Base-by-base conservation (phyloP, 2,797 vertebrate genomes). In the Gouania willdenowi region DNA sequence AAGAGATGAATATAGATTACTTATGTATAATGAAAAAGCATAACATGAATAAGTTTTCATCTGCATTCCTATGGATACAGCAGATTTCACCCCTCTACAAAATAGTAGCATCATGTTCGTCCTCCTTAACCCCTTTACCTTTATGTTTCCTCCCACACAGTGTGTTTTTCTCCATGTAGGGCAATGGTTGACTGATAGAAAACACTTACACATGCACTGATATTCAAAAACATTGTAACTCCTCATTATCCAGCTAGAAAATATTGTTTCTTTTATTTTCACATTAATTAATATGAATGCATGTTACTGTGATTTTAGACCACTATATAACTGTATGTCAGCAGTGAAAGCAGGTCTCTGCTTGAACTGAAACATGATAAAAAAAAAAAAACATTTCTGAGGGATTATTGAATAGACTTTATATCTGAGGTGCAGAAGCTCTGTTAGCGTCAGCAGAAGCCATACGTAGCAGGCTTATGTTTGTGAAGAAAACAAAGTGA, bases 401-500 rank as follows among this genome's bases (percentile, higher is more conserved):
- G 77, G 54, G 58, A 25, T 61, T 57, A 56, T 37, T 54, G 37
- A 66, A 68, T 27, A 36, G 51, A 67, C 49, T 53, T n/a, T 71
- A 78, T 79, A n/a, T 57, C 62, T 66, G 14, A 52, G 36, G 66
- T 22, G 51, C 24, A 47, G 66, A 9, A 26, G 26, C 53, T 68
- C 71, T 8, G 11, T 67, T 33, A 79, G 65, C 28, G 28, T 30
- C 71, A 80, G 83, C 12, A 19, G 66, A 87, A 83, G 80, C 77
- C 49, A 75, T 31, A 57, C 15, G 26, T 59, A 69, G 69, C 66
- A 70, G 61, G 23, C 34, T 30, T 50, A 49, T 40, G 41, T 75
- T 71, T 44, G n/a, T 2, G 53, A 24, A 47, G 46, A 15, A 38
- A 71, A 37, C 5, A 9, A 13, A 43, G 22, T 44, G 16, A 54